Conservation (phyloP, 1,140 invertebrate genomes). For the Agraylea sexmaculata region DNA sequence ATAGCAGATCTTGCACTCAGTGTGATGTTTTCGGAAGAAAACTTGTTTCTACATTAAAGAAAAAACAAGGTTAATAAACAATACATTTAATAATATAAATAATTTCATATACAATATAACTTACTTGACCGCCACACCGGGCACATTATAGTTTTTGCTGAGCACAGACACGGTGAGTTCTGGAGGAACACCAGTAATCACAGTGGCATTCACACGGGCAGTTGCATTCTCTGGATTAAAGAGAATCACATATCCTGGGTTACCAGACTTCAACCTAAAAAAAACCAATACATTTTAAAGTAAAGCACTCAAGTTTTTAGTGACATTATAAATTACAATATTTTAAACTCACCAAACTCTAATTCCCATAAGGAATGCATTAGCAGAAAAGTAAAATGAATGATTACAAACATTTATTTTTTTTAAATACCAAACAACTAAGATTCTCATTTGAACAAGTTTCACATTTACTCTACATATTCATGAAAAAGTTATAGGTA, state of each 20-base stretch:
- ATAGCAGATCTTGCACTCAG: slow-evolving; percentile 15
- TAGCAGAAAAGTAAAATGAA: too few relatives aligned
- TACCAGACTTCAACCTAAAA: slow-evolving; percentile 52
- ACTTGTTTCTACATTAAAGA: slow-evolving; percentile 17
- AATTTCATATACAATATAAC: slow-evolving; percentile 17
- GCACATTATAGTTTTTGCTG: slow-evolving; percentile 41
- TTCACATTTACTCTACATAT: too few relatives aligned
- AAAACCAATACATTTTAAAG: slow-evolving; percentile 20
- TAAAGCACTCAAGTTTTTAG: too few relatives aligned
- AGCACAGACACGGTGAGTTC: slow-evolving; percentile 44
- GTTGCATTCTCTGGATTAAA: slow-evolving; percentile 44
- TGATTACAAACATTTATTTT: too few relatives aligned
- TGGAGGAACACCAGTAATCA: slow-evolving; percentile 33
- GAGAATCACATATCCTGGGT: slow-evolving; percentile 54
- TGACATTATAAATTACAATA: too few relatives aligned
- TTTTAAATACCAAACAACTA: too few relatives aligned
- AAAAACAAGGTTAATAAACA: slow-evolving; percentile 6
- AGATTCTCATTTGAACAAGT: too few relatives aligned
- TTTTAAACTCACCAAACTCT: too few relatives aligned
- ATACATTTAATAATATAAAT: slow-evolving; percentile 4
- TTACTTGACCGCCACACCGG: slow-evolving; percentile 32
- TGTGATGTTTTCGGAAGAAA: slow-evolving; percentile 10
- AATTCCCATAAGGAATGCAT: too few relatives aligned
- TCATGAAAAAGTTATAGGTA: too few relatives aligned
- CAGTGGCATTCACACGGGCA: slow-evolving; percentile 36